Evolutionary conservation across 2,113 vertebrate species (phyloP).

Genomic region (Apodemus speciosus): DNA sequence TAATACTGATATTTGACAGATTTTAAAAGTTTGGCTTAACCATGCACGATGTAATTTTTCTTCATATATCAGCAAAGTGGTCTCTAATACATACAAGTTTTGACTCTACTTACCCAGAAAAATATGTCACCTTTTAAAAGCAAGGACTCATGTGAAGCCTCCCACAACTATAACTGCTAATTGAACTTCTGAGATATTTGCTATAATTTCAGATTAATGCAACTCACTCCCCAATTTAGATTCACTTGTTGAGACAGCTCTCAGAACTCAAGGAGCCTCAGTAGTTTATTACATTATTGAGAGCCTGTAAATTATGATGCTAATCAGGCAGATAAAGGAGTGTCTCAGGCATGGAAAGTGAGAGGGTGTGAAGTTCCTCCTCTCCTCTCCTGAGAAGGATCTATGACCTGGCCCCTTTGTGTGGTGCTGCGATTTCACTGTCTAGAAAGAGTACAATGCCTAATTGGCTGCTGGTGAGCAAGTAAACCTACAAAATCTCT

Average conservation of each 20-base stretch:
- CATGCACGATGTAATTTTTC: background rate
- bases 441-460: background rate
- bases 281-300: background rate
- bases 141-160: background rate
- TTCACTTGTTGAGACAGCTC: background rate
- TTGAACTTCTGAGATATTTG: background rate
- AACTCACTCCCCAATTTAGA: background rate
- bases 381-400: background rate
- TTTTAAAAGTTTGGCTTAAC: background rate
- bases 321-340: background rate
- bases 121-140: background rate
- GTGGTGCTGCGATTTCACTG: background rate
- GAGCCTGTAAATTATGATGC: background rate
- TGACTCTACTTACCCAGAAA: no score
- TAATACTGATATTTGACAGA: background rate
- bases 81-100: background rate
- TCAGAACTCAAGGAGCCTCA: background rate
- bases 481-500: background rate
- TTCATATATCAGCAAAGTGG: background rate
- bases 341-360: background rate
- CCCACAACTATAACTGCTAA: background rate
- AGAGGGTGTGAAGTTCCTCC: fast-evolving
- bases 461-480: background rate
- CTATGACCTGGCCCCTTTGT: no score
- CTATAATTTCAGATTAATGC: background rate